Base-by-base conservation (phyloP, 2,797 vertebrate genomes). In the Tachyglossus aculeatus region DNA sequence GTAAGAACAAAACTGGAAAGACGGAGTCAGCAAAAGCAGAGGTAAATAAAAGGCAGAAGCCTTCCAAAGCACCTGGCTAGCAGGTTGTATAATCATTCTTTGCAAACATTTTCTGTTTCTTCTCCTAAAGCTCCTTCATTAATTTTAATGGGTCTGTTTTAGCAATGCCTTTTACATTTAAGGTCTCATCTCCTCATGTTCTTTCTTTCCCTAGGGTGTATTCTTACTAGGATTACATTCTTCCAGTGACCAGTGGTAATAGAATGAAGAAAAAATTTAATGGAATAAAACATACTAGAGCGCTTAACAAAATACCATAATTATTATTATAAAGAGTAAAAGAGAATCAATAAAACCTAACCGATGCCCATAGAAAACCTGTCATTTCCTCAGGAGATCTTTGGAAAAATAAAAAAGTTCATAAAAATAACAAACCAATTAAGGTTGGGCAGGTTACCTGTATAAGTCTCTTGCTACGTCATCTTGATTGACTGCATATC, bases 381-480 rank as follows among this genome's bases (percentile, higher is more conserved):
- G n/a, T n/a, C n/a, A n/a, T n/a, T n/a, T n/a, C n/a, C n/a, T n/a
- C n/a, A n/a, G n/a, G n/a, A n/a, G n/a, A n/a, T n/a, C n/a, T n/a
- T 21, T 7, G 43, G 16, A 32, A 4, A 4, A 9, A 5, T 9
- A 39, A 44, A 3, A 21, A 32, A 6, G 1, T n/a, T 73, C 52
- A 22, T 32, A 50, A 67, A 62, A 1, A 18, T 51, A 27, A 53
- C 64, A 22, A 16, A 57, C 21, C n/a, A 40, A 44, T 13, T 2
- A 32, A 32, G 6, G 38, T 77, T 57, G 6, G 0, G 40, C 27
- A n/a, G 32, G 62, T 83, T 78, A 95, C 95, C 81, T 93, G 81
- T 94, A 94, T 37, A 95, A 89, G 79, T 95, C 88, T 80, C 82
- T 92, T 58, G 92, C 94, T 13, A 94, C 91, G 9, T 94, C 92